Percentiles rank a stretch among this genome's conserved stretches.
These are phyloP conservation scores for Dallia pectoralis DNA, from an alignment of 2,797 vertebrate species.

Conservation along the genomic window DNA sequence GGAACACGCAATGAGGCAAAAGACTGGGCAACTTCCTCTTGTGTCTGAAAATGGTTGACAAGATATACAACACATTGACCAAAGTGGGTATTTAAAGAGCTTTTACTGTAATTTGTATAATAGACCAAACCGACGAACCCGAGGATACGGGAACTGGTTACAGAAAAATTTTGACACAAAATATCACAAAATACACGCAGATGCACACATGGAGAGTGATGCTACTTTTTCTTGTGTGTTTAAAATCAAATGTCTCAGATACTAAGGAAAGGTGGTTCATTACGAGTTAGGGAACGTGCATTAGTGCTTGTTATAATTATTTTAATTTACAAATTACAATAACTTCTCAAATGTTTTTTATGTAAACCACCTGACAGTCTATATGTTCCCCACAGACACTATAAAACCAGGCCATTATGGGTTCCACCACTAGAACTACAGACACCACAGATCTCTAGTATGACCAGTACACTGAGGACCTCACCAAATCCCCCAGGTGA, in stretches of 20 bases:
- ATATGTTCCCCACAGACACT: no score
- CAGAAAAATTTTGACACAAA: background rate
- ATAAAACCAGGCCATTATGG: no score
- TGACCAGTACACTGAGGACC: slow-evolving; percentile 25
- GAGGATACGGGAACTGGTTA: background rate
- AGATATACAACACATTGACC: background rate
- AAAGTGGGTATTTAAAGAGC: background rate
- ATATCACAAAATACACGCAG: background rate
- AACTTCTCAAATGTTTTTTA: no score
- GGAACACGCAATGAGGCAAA: slow-evolving; percentile 63
- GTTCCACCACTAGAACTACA: no score
- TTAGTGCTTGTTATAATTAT: background rate
- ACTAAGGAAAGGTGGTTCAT: background rate
- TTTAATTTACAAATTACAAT: no score
- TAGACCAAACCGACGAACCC: background rate
- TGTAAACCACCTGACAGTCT: no score
- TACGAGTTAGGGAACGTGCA: background rate
- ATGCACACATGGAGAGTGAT: background rate
- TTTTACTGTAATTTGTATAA: background rate
- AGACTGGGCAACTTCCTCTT: slow-evolving; percentile 68
- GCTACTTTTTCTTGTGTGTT: background rate
- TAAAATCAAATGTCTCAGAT: background rate
- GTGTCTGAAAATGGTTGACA: slow-evolving; percentile 60
- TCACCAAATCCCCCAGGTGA: slow-evolving; percentile 85
- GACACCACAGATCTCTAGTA: background rate